These are phyloP conservation scores for Suricata suricatta DNA, from an alignment of 2,113 vertebrate species.

Conservation along the genomic window DNA sequence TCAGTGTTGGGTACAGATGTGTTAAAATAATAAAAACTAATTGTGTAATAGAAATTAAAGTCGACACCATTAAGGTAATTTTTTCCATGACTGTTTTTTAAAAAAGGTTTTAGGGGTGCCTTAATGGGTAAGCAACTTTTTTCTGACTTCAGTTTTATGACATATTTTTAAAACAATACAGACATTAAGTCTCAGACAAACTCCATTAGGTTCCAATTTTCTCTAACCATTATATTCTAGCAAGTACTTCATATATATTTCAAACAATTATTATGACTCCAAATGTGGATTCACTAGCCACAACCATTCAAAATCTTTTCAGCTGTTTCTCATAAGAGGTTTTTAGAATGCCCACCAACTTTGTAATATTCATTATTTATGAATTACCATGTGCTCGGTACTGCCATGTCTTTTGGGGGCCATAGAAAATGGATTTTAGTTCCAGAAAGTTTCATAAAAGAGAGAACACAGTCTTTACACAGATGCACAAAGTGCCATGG, in stretches of 20 bases:
- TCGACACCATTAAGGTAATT: background rate
- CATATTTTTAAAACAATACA: slow-evolving; percentile 33
- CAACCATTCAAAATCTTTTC: slow-evolving; percentile 3
- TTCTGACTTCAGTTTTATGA: slow-evolving; percentile 35
- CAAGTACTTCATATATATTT: slow-evolving; percentile 16
- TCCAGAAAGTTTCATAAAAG: background rate
- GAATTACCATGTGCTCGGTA: background rate
- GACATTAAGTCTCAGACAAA: slow-evolving; percentile 33
- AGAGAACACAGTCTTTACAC: background rate
- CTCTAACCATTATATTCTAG: slow-evolving; percentile 14
- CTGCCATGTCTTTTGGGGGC: background rate
- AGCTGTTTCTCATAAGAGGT: background rate
- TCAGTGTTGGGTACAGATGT: background rate
- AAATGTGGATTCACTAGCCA: slow-evolving; percentile 35
- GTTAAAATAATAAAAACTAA: slow-evolving; percentile 53
- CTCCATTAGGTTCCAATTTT: slow-evolving; percentile 16
- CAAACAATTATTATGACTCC: slow-evolving; percentile 15
- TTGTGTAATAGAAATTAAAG: slow-evolving; percentile 18
- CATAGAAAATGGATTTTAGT: background rate
- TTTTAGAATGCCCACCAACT: background rate
- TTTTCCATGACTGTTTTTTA: background rate
- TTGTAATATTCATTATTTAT: background rate
- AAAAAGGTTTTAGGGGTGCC: background rate
- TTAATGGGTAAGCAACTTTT: background rate
- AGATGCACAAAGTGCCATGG: background rate